phyloP scores from a whole-genome alignment of 2,113 vertebrate genomes.

The Acanthochromis polyacanthus region DNA sequence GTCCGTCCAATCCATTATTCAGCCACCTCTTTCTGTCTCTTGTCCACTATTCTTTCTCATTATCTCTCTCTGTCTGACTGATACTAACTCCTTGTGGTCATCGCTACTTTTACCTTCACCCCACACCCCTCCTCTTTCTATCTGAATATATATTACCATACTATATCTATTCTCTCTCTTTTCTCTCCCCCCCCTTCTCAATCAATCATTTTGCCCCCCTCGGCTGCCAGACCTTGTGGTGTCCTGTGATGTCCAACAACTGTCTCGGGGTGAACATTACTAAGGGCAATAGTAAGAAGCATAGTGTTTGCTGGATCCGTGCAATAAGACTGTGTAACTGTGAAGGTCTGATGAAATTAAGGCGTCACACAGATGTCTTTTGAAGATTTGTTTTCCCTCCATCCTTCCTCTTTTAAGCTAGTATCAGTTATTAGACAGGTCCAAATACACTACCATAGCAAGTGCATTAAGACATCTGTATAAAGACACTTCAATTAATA shows the following conservation, averaged over 20 bases:
- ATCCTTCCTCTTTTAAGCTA: no score
- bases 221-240: conserved; percentile 21
- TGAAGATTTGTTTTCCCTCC: no score
- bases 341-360: no score
- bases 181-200: neutral
- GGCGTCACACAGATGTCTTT: no score
- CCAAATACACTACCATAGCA: no score
- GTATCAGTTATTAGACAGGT: no score
- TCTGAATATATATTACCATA: conserved; percentile 47
- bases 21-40: conserved; percentile 64
- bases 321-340: neutral
- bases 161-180: conserved; percentile 18
- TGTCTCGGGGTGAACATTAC: conserved; percentile 13
- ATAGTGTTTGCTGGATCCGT: neutral
- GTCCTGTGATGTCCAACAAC: conserved; percentile 22
- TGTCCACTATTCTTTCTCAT: conserved; percentile 60
- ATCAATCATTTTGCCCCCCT: conserved; percentile 42
- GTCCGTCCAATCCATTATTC: conserved; percentile 73
- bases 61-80: conserved; percentile 62
- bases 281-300: neutral
- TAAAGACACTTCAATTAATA: no score
- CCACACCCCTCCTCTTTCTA: conserved; percentile 18
- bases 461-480: no score
- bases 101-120: conserved; percentile 1
- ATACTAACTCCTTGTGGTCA: conserved; percentile 48